Conservation (phyloP, 2,113 vertebrate species). For the Naja naja region DNA sequence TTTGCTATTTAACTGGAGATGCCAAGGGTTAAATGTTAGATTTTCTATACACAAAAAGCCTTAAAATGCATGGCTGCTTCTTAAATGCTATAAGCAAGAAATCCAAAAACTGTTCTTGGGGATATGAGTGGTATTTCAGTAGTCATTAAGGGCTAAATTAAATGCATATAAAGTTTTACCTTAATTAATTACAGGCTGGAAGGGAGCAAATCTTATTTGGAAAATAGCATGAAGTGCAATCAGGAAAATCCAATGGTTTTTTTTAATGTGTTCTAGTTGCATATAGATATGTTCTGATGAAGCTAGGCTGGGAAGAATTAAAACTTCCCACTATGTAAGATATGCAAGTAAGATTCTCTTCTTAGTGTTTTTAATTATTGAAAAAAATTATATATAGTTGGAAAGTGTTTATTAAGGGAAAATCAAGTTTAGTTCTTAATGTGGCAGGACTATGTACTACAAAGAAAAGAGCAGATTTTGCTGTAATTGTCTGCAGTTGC, state of each 20-base stretch:
- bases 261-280: not conserved
- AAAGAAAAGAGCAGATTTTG: constrained; percentile 44
- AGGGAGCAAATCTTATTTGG: not conserved
- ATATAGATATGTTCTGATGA: not conserved
- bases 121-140: not conserved
- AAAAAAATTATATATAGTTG: not conserved
- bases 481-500: constrained; percentile 10
- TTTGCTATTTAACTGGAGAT: not conserved
- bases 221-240: not conserved
- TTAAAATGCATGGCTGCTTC: not conserved
- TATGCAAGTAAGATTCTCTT: not conserved
- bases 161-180: not conserved
- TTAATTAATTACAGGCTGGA: not conserved
- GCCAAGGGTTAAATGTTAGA: not conserved
- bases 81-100: not conserved
- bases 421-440: constrained; percentile 34
- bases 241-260: not conserved
- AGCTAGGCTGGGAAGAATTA: not conserved
- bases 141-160: not conserved
- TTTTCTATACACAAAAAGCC: not conserved
- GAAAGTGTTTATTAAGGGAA: constrained; percentile 20
- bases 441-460: constrained; percentile 35
- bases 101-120: not conserved
- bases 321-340: not conserved
- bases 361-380: not conserved